Base-by-base conservation (phyloP, 2,797 vertebrate species). In the Ptychobarbus kaznakovi region DNA sequence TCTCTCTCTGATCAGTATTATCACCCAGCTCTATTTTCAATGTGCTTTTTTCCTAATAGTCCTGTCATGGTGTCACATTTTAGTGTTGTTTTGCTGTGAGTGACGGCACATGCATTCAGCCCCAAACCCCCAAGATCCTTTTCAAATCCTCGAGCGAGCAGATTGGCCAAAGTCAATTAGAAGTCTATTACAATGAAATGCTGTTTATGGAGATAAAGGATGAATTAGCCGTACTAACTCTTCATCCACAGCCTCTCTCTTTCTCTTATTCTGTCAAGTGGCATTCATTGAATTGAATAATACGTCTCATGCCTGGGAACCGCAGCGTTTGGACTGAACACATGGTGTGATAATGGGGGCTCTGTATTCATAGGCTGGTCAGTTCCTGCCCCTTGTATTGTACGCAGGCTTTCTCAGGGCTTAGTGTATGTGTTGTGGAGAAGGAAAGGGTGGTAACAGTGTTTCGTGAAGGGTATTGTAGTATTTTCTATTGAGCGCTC, bases 321-420 rank as follows among this genome's bases (percentile, higher is more conserved):
- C 42, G 32, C 66, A 32, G 79, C 22, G 75, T 81, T 63, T 42
- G 25, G 63, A 77, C 81, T 44, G 73, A 92, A 92, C 89, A 87
- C 89, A 88, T 89, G 91, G 91, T 20, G 80, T 87, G 91, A 95
- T 96, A 96, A 96, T 96, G 92, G 94, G 90, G 90, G 89, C 91
- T 92, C 92, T 96, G 90, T 94, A 96, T 96, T 96, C 95, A 96
- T 94, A 94, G 91, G 88, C 90, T 94, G 90, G 20, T 94, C 69
- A 53, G 85, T 85, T 80, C 75, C 78, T 79, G 78, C 83, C 88
- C 11, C 53, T 66, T 61, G 83, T 73, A 85, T 88, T 88, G 84
- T 86, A 53, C 6, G 3, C 38, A 28, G 63, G 76, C 84, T 87
- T 86, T 85, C 73, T 75, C 84, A 72, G 86, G 81, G 56, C 77